Conservation (phyloP, 2,888 invertebrate genomes). For the Andrena fulva region DNA sequence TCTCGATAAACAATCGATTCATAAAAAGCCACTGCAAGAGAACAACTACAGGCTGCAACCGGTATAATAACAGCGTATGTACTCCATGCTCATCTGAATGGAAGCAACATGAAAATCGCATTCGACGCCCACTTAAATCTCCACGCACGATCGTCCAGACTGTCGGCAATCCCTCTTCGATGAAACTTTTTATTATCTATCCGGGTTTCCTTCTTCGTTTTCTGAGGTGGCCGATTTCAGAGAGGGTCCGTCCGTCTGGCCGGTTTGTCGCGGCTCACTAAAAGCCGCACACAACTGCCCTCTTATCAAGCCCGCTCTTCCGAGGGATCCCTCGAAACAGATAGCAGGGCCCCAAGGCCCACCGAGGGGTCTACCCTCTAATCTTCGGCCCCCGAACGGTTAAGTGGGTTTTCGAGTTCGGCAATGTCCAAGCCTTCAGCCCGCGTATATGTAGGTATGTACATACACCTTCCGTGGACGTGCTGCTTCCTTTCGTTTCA, state of each 20-base stretch:
- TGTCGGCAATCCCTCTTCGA: conserved; percentile 1
- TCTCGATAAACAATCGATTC: conserved; percentile 32
- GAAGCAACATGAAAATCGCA: not conserved
- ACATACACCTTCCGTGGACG: conserved; percentile 38
- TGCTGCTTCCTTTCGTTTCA: conserved; percentile 49
- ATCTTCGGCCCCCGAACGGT: conserved; percentile 76
- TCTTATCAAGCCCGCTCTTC: conserved; percentile 74
- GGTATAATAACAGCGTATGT: not conserved
- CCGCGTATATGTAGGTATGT: not conserved
- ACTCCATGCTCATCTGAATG: not conserved
- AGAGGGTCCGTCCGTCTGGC: conserved; percentile 6
- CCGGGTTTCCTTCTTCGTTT: conserved; percentile 33
- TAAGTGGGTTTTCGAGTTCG: conserved; percentile 83
- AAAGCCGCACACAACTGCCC: conserved; percentile 71
- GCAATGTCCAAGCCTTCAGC: conserved; percentile 70
- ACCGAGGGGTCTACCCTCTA: conserved; percentile 76
- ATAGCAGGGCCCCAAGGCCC: conserved; percentile 57
- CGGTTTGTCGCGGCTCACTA: conserved; percentile 66
- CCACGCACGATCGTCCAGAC: not conserved
- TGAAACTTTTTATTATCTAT: conserved; percentile 24
- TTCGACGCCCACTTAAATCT: not conserved
- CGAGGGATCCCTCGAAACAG: conserved; percentile 56
- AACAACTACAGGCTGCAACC: not conserved
- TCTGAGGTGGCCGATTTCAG: conserved; percentile 26
- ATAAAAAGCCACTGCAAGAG: not conserved